A percentile compares a stretch with the other conserved stretches of the same genome.
Evolutionary conservation across 2,797 vertebrate species (phyloP).

Genomic region (Mionectes olivaceus): DNA sequence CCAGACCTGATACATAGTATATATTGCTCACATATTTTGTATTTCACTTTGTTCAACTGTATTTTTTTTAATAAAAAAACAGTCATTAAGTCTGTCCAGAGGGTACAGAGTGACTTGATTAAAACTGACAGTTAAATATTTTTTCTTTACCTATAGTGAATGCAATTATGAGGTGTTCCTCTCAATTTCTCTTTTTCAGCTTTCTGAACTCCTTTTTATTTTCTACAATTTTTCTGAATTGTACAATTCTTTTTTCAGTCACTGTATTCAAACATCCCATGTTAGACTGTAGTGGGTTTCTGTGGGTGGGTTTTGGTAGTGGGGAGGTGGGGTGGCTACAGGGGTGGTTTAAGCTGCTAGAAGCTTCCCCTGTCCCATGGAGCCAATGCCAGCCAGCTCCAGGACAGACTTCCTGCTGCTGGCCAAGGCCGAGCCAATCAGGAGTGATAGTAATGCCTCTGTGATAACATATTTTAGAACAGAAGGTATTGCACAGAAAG

Average conservation of each 20-base stretch:
- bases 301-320: no score
- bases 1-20: neutral
- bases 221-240: neutral
- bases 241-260: neutral
- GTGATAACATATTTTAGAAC: no score
- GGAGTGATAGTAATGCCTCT: no score
- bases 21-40: neutral
- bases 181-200: neutral
- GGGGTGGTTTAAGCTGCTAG: no score
- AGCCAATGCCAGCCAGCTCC: no score
- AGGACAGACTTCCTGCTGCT: no score
- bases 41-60: neutral
- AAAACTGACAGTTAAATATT: neutral
- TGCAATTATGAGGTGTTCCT: neutral
- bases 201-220: neutral
- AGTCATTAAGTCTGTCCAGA: neutral
- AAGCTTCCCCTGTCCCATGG: no score
- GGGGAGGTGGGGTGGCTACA: accelerated
- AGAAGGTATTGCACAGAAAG: no score
- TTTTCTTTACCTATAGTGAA: neutral
- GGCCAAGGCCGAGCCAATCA: no score
- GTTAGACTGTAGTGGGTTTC: no score
- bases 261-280: neutral
- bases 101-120: neutral
- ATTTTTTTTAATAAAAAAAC: neutral